phyloP scores from a whole-genome alignment of 2,797 vertebrate species.

The Sebastes oblongus region DNA sequence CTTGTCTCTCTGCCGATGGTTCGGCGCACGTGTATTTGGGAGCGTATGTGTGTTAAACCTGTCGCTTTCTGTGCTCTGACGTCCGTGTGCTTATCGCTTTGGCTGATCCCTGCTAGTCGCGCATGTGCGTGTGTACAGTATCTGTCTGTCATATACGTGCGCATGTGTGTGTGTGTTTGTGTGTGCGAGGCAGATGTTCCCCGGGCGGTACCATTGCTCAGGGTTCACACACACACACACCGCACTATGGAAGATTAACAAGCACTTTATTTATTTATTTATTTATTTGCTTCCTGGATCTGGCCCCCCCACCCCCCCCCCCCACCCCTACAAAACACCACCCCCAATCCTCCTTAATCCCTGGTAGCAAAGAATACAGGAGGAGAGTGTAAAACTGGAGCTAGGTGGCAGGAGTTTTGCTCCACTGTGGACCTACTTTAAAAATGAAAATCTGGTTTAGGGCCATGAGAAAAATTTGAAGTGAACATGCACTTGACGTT shows the following conservation, averaged over 20 bases:
- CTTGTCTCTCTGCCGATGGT: slow-evolving; percentile 25
- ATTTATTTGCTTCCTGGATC: slow-evolving; percentile 57
- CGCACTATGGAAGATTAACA: slow-evolving; percentile 78
- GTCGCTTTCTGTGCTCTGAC: slow-evolving; percentile 64
- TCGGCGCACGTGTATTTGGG: not conserved
- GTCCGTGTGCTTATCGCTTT: slow-evolving; percentile 80
- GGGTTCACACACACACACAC: slow-evolving; percentile 57
- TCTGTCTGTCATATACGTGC: slow-evolving; percentile 3
- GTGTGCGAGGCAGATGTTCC: slow-evolving; percentile 81
- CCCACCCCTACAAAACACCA: slow-evolving; percentile 11
- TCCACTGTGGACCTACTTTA: slow-evolving; percentile 9
- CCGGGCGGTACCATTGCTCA: slow-evolving; percentile 74
- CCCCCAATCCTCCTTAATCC: slow-evolving; percentile 72
- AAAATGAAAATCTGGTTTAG: slow-evolving; percentile 11
- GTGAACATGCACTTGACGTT: not conserved
- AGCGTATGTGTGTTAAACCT: slow-evolving; percentile 53
- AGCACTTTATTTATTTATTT: slow-evolving; percentile 77
- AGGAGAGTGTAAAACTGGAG: slow-evolving; percentile 16
- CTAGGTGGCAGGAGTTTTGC: slow-evolving; percentile 27
- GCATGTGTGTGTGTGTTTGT: slow-evolving; percentile 43
- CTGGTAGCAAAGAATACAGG: slow-evolving; percentile 37
- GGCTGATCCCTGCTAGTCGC: slow-evolving; percentile 78
- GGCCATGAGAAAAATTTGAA: not conserved
- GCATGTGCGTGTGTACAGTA: slow-evolving; percentile 48
- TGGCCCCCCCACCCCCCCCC: slow-evolving; percentile 10